Base-by-base conservation (phyloP, 2,113 vertebrate genomes). In the Heliornis fulica region DNA sequence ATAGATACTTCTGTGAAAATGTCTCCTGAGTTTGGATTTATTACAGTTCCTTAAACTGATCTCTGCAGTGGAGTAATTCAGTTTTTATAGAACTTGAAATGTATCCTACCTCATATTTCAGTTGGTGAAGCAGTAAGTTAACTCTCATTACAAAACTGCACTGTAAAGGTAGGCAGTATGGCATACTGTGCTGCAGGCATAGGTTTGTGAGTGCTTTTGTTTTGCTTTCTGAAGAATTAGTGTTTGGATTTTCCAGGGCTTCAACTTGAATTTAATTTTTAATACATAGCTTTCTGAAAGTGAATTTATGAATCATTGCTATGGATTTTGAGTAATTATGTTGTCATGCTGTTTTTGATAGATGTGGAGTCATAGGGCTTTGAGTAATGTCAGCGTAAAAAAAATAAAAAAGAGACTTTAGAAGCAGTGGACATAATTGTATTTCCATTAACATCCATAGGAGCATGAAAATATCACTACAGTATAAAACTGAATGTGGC, bases 271-370 rank as follows among this genome's bases (percentile, higher is more conserved):
- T 97, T 95, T 92, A 91, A 54, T 66, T 95, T 95, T 96, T 96
- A 91, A 93, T 97, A 91, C 90, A 23, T 43, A 84, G 88, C 87
- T 95, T 96, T 75, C 92, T 97, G 96, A 93, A 97, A 87, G 41
- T 77, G 59, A 87, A 70, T 97, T 96, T 96, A 81, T 97, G 91
- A 96, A 81, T 90, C 71, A 93, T 91, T 83, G 38, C 54, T 79
- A 36, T 15, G 61, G 81, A 86, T 94, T 97, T 97, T 90, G 56
- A 97, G 93, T 94, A 94, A 95, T 94, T 97, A 79, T 70, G 79
- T 96, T 97, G 92, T 97, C 96, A 95, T 97, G 63, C 87, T 97
- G 94, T 96, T 98, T 78, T 81, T 95, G 93, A 91, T 90, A 94
- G 90, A 96, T 87, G 87, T 77, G 95, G 91, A 96, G 75, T 97